Conservation (phyloP, 2,113 vertebrate genomes). For the Smithornis capensis region DNA sequence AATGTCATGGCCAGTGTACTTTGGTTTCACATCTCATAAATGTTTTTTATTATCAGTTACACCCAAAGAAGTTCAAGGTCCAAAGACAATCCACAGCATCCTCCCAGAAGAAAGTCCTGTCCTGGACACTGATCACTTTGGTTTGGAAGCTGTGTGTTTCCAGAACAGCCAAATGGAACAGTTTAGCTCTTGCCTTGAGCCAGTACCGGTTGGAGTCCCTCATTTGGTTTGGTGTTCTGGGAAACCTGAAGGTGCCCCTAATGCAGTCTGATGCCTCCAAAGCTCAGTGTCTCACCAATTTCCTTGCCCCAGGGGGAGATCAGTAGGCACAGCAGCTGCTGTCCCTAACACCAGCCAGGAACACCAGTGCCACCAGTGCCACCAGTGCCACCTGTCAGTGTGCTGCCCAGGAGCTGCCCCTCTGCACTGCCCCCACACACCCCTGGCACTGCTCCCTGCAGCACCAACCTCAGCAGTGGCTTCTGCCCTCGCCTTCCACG, state of each 20-base stretch:
- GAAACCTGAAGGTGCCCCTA: not conserved
- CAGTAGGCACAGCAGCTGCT: not conserved
- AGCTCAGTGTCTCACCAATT: not conserved
- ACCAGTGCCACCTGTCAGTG: no score
- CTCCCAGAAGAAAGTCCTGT: not conserved
- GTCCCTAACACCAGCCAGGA: not conserved
- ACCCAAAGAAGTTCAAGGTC: conserved; percentile 29
- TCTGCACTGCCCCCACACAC: not conserved
- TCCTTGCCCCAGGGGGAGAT: not conserved
- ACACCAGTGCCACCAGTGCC: no score
- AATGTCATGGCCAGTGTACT: not conserved
- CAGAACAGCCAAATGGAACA: not conserved
- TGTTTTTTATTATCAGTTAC: not conserved
- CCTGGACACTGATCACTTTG: not conserved
- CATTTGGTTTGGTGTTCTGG: not conserved
- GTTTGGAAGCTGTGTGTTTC: not conserved
- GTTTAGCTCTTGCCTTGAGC: not conserved
- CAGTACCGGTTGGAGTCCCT: not conserved
- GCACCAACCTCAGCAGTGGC: not conserved
- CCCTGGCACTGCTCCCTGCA: not conserved
- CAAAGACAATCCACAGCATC: not conserved
- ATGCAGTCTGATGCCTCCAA: not conserved
- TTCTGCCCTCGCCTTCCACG: not conserved
- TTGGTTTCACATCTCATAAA: not conserved
- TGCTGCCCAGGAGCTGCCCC: not conserved